Conservation (phyloP, 2,888 invertebrate genomes). For the Chrysotoxum bicinctum region DNA sequence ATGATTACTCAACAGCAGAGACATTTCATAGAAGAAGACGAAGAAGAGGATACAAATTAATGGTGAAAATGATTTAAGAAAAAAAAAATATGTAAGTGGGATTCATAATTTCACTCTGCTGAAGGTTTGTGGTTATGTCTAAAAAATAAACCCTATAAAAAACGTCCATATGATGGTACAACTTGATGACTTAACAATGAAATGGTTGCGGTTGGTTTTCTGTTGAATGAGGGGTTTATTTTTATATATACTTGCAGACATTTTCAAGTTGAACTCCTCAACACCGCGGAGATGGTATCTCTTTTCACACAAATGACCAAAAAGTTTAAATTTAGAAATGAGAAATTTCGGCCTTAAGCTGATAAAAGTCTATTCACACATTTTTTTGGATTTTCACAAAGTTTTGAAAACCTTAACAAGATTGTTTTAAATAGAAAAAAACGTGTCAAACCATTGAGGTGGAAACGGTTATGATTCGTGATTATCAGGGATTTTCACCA, state of each 20-base stretch:
- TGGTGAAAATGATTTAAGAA: constrained; percentile 38
- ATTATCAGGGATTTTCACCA: too few relatives aligned
- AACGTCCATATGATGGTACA: too few relatives aligned
- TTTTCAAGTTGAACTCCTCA: not conserved
- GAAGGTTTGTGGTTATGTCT: constrained; percentile 64
- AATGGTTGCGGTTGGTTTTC: constrained; percentile 58
- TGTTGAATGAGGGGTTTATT: not conserved
- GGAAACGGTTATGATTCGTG: too few relatives aligned
- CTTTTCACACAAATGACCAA: not conserved
- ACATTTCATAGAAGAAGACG: constrained; percentile 6
- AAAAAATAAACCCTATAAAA: constrained; percentile 8
- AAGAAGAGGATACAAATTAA: constrained; percentile 34
- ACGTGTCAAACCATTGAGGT: too few relatives aligned
- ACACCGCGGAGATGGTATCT: not conserved
- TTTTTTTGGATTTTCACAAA: too few relatives aligned
- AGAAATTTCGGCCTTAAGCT: not conserved
- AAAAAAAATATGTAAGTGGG: constrained; percentile 7
- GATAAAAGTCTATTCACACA: not conserved
- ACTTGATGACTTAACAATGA: constrained; percentile 67
- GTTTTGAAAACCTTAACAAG: too few relatives aligned
- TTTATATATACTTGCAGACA: not conserved
- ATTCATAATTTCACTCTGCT: constrained; percentile 59
- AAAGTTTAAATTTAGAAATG: not conserved
- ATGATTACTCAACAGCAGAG: constrained; percentile 51
- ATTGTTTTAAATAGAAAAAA: too few relatives aligned